A percentile compares a stretch with the other conserved stretches of the same genome.
Conservation (phyloP, 2,797 vertebrate species). For the Myoxocephalus aenaeus region DNA sequence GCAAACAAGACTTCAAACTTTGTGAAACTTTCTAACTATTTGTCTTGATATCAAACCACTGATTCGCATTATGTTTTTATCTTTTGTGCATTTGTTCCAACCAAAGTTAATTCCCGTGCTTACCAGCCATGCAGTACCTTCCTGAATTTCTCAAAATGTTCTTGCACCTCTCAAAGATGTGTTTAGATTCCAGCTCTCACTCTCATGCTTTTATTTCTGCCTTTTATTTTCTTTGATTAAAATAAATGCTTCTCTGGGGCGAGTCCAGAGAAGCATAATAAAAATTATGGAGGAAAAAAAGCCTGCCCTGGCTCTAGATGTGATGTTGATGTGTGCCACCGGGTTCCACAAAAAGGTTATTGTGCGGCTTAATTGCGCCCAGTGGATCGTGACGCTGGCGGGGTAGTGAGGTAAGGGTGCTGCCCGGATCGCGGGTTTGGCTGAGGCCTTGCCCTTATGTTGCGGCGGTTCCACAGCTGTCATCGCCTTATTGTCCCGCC, state of each 20-base stretch:
- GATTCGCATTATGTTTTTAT: conserved; percentile 46
- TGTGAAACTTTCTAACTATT: conserved; percentile 9
- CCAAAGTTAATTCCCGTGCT: conserved; percentile 46
- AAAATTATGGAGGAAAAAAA: conserved; percentile 3
- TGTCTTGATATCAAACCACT: conserved; percentile 26
- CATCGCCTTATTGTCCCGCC: conserved; percentile 82
- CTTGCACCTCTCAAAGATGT: conserved; percentile 48
- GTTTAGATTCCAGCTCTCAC: conserved; percentile 40
- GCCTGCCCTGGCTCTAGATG: conserved; percentile 51
- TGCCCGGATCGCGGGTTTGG: conserved; percentile 29
- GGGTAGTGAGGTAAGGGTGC: conserved; percentile 65
- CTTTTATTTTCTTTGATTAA: conserved; percentile 61
- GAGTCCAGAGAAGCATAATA: neutral
- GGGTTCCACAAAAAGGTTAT: conserved; percentile 72
- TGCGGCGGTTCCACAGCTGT: conserved; percentile 73
- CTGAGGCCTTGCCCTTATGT: conserved; percentile 52
- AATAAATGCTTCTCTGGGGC: conserved; percentile 46
- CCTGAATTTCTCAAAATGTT: conserved; percentile 49
- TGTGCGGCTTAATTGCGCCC: conserved; percentile 76
- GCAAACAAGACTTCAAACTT: conserved; percentile 8
- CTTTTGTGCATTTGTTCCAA: conserved; percentile 32
- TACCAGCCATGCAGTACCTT: conserved; percentile 55
- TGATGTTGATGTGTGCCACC: conserved; percentile 66
- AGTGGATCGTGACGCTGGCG: conserved; percentile 69
- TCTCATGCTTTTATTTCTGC: conserved; percentile 35